Evolutionary conservation across 1,140 invertebrate genomes (phyloP), one percentile per base, ranked within the genome.

Genomic region (Drosophila erecta): DNA sequence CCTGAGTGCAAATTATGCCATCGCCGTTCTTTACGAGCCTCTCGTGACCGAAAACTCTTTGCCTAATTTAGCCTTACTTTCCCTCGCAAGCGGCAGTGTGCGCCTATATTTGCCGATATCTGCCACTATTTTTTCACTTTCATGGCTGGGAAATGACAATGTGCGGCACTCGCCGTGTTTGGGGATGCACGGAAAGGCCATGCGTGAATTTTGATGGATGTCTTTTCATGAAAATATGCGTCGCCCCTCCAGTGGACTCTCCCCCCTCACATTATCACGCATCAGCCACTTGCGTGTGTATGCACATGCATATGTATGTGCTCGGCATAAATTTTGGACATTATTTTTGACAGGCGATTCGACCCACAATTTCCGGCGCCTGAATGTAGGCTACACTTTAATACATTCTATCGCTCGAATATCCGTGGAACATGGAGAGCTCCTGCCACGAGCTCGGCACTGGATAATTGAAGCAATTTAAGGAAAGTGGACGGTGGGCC

Each of bases 1-100:
- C 44, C n/a, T 56, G 47, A 60, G 43, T 67, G 61, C 81, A 86
- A 85, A 78, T 81, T 80, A 85, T 86, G 81, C 81, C 77, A 86
- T 85, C 66, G 73, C 66, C 71, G 53, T 81, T 74, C 81, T 85
- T 85, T 85, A 85, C 78, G 81, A 55, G 81, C 59, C 77, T 85
- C 74, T 86, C 81, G 81, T 85, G 81, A 85, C 81, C 77, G 85
- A 76, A 86, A 86, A 85, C 81, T 81, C 81, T 85, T 85, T 85
- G 77, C 62, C 62, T 66, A 72, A 61, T 76, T 79, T 57, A 43
- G 22, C 46, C 62, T 24, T 27, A 33, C n/a, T 40, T 49, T 46
- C 22, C 7, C 41, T 49, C 49, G n/a, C n/a, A 6, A 2, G 17
- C 38, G 41, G 22, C n/a, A 27, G 12, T 27, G 38, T 15, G 14